Evolutionary conservation across 2,888 invertebrate genomes (phyloP).

Genomic region (Cartodere bifasciata): DNA sequence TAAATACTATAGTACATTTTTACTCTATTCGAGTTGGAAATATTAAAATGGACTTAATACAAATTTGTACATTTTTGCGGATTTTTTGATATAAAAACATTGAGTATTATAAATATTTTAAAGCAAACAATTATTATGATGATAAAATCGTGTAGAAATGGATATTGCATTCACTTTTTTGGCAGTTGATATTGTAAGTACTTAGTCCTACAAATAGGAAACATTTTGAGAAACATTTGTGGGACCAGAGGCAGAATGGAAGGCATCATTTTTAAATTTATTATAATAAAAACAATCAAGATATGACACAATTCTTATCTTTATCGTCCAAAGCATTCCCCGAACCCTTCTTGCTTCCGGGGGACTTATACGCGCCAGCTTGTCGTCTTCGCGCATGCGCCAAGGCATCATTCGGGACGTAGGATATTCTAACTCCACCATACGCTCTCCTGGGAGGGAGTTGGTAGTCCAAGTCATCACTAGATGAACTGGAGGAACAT

Average conservation of each 20-base stretch:
- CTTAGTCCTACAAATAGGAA: too few relatives aligned
- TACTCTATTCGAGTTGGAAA: too few relatives aligned
- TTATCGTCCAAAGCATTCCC: slow-evolving; percentile 44
- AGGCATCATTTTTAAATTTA: slow-evolving; percentile 16
- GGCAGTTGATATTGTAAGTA: too few relatives aligned
- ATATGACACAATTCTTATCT: slow-evolving; percentile 75
- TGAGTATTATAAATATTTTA: too few relatives aligned
- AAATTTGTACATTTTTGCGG: too few relatives aligned
- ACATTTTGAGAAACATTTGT: too few relatives aligned
- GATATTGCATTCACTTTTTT: too few relatives aligned
- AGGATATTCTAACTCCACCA: slow-evolving; percentile 80
- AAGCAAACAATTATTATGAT: too few relatives aligned
- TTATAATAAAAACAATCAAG: slow-evolving; percentile 45
- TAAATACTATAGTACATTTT: too few relatives aligned
- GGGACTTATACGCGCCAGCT: slow-evolving; percentile 32
- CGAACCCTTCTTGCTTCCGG: slow-evolving; percentile 28
- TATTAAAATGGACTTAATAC: too few relatives aligned
- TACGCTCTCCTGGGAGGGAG: slow-evolving; percentile 72
- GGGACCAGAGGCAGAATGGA: slow-evolving; percentile 17
- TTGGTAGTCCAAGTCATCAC: slow-evolving; percentile 78
- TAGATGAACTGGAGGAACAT: slow-evolving; percentile 74
- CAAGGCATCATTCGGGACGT: slow-evolving; percentile 84
- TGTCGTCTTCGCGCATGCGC: slow-evolving; percentile 66
- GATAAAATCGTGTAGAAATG: too few relatives aligned
- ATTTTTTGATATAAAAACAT: too few relatives aligned